Conservation (phyloP, 2,797 vertebrate genomes). For the Gadopsis marmoratus region DNA sequence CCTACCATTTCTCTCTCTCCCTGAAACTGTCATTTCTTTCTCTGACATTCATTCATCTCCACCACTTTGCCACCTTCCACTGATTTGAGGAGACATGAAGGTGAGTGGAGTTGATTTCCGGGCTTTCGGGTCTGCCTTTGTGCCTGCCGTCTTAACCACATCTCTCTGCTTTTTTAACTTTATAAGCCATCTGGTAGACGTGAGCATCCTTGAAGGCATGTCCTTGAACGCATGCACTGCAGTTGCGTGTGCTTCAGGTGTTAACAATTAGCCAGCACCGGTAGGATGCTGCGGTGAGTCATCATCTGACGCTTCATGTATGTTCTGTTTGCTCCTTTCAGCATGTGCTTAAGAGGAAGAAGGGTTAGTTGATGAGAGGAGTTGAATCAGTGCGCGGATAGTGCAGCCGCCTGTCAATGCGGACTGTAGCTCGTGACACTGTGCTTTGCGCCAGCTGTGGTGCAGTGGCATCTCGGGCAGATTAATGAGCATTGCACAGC, state of each 20-base stretch:
- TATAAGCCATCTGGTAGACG: constrained; percentile 44
- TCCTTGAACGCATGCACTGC: constrained; percentile 63
- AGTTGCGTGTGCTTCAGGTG: constrained; percentile 65
- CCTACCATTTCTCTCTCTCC: constrained; percentile 30
- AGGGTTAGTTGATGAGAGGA: constrained; percentile 19
- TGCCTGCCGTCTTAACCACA: constrained; percentile 11
- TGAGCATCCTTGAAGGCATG: constrained; percentile 36
- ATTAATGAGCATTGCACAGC: constrained; percentile 65
- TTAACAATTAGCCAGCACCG: constrained; percentile 61
- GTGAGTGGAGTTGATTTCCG: constrained; percentile 81
- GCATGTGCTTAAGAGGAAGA: background rate
- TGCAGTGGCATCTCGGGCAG: constrained; percentile 76
- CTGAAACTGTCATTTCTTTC: constrained; percentile 28
- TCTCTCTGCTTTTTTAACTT: constrained; percentile 40
- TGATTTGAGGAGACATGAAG: constrained; percentile 75
- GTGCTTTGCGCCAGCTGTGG: constrained; percentile 73
- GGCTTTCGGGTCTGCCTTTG: constrained; percentile 20
- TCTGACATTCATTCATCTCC: constrained; percentile 57
- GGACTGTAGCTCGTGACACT: constrained; percentile 76
- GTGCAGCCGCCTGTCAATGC: constrained; percentile 67
- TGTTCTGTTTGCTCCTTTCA: constrained; percentile 50
- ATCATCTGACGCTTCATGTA: constrained; percentile 63
- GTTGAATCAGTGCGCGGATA: constrained; percentile 42
- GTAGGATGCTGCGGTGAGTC: constrained; percentile 69
- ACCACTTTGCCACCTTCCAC: constrained; percentile 55